These are phyloP conservation scores for Cygnus atratus DNA, from an alignment of 2,113 vertebrate species.

Conservation along the genomic window DNA sequence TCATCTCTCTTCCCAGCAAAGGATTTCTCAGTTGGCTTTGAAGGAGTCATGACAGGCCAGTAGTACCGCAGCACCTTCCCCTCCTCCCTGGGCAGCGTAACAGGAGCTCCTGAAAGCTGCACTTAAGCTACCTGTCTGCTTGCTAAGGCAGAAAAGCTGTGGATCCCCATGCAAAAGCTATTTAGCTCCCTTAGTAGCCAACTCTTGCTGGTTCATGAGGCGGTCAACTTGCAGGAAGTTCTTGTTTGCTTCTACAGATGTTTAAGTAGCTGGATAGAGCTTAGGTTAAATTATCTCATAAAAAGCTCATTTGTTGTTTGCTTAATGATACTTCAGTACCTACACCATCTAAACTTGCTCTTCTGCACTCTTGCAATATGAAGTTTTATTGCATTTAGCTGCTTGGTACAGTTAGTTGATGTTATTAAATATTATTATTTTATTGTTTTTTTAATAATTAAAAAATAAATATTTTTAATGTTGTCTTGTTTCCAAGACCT, in stretches of 20 bases:
- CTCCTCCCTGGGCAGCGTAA: background rate
- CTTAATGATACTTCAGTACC: background rate
- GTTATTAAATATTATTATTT: background rate
- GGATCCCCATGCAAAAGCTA: background rate
- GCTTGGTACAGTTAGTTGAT: background rate
- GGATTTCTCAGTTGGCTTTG: background rate
- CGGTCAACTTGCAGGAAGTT: background rate
- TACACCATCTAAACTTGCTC: background rate
- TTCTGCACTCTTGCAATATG: background rate
- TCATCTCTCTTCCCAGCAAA: background rate
- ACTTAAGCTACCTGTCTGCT: background rate
- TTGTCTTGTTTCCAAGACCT: background rate
- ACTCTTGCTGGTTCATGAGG: background rate
- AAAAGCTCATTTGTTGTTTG: background rate
- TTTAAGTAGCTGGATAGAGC: background rate
- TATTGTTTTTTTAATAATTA: too few species aligned
- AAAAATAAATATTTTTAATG: background rate
- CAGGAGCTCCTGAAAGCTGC: background rate
- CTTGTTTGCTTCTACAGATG: background rate
- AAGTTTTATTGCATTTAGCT: background rate
- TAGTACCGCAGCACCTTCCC: rapidly evolving
- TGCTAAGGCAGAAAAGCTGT: background rate
- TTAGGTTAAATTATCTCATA: background rate
- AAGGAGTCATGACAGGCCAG: background rate
- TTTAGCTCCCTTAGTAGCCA: background rate